phyloP scores from a whole-genome alignment of 2,888 invertebrate species.

The Trachelus troglodyta region DNA sequence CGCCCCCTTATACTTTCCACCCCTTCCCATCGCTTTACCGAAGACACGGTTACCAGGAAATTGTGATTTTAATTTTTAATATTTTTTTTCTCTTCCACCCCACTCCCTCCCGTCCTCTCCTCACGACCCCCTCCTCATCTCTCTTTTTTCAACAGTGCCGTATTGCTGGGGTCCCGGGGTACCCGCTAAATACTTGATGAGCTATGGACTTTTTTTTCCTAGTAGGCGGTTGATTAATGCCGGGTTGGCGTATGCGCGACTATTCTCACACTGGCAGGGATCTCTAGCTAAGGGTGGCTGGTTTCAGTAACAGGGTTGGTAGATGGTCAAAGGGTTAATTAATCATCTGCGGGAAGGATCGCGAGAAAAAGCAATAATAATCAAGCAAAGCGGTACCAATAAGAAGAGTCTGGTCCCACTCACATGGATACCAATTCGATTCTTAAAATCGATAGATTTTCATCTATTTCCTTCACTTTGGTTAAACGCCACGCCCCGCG shows the following conservation, averaged over 20 bases:
- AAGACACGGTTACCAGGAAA: constrained; percentile 40
- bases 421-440: background rate
- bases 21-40: constrained; percentile 14
- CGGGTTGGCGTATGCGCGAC: constrained; percentile 26
- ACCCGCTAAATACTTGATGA: constrained; percentile 41
- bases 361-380: background rate
- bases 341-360: background rate
- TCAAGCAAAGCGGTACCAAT: background rate
- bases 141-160: background rate
- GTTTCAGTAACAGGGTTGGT: background rate
- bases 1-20: background rate
- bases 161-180: background rate
- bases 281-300: background rate
- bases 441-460: background rate
- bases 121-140: constrained; percentile 64
- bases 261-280: background rate
- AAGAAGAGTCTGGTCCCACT: background rate
- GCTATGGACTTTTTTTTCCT: constrained; percentile 41
- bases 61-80: constrained; percentile 57
- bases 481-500: background rate
- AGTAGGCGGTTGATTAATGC: constrained; percentile 47
- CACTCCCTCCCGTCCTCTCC: constrained; percentile 44
- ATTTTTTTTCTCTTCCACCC: constrained; percentile 38
- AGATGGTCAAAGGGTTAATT: background rate
- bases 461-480: background rate